Conservation (phyloP, 2,113 vertebrate species). For the Silurus asotus region DNA sequence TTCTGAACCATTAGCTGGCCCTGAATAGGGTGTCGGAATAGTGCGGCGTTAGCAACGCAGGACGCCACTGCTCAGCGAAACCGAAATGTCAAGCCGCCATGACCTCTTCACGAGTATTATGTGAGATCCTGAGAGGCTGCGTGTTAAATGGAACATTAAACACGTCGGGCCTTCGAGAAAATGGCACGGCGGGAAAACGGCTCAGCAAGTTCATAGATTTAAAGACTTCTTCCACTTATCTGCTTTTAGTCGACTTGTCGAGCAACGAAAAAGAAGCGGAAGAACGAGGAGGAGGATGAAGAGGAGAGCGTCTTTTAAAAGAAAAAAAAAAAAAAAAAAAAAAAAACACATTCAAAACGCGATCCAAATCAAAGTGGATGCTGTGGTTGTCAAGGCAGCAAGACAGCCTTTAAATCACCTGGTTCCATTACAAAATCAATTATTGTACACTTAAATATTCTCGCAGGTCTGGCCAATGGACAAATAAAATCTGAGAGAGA, state of each 20-base stretch:
- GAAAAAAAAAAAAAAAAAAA: no score
- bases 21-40: not conserved
- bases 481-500: conserved; percentile 76
- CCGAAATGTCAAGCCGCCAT: not conserved
- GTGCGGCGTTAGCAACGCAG: not conserved
- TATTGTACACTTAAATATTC: conserved; percentile 81
- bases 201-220: not conserved
- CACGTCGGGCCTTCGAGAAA: no score
- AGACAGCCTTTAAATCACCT: conserved; percentile 88
- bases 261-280: not conserved
- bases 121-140: not conserved
- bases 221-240: not conserved
- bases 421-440: conserved; percentile 97
- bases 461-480: conserved; percentile 75
- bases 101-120: not conserved
- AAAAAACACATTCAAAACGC: conserved; percentile 32
- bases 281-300: not conserved
- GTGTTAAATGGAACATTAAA: not conserved
- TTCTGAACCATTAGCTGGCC: not conserved
- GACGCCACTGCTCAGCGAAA: not conserved
- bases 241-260: not conserved
- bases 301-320: not conserved
- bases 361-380: conserved; percentile 36
- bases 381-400: conserved; percentile 81
- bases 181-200: not conserved